Conservation (phyloP, 2,797 vertebrate species). For the Notoglanidium macrostoma region DNA sequence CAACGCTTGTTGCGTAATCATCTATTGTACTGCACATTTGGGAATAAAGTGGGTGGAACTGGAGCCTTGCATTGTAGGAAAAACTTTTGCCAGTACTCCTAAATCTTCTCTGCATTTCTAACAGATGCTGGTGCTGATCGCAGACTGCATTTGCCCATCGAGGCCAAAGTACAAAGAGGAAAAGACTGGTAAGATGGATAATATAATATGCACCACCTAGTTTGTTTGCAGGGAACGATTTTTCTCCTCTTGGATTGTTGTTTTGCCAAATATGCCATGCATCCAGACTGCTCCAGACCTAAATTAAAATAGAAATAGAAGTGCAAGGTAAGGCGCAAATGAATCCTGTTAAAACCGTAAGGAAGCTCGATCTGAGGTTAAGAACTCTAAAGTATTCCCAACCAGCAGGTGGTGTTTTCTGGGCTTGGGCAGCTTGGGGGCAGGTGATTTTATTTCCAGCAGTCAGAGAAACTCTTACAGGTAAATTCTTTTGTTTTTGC, state of each 20-base stretch:
- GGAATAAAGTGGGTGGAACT: constrained; percentile 53
- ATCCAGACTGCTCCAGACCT: background rate
- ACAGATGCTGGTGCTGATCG: constrained; percentile 64
- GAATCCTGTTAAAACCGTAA: background rate
- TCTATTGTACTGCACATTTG: constrained; percentile 34
- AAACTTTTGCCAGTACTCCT: constrained; percentile 44
- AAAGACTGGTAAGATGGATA: constrained; percentile 46
- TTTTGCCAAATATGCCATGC: background rate
- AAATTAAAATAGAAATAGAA: background rate
- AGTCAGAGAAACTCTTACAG: background rate
- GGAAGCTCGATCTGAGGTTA: background rate
- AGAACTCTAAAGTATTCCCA: background rate
- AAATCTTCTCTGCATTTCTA: constrained; percentile 34
- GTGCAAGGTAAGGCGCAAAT: background rate
- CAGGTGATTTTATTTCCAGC: background rate
- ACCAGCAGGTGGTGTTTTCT: too few relatives aligned
- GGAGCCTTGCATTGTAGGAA: constrained; percentile 23
- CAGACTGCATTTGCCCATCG: constrained; percentile 64
- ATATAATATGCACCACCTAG: background rate
- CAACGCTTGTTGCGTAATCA: constrained; percentile 51
- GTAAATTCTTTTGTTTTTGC: background rate
- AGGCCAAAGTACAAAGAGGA: constrained; percentile 49
- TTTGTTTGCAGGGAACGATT: background rate
- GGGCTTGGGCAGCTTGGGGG: background rate
- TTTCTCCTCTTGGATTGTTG: background rate